These are phyloP conservation scores for Allacma fusca DNA, from an alignment of 2,888 invertebrate genomes.

Conservation along the genomic window DNA sequence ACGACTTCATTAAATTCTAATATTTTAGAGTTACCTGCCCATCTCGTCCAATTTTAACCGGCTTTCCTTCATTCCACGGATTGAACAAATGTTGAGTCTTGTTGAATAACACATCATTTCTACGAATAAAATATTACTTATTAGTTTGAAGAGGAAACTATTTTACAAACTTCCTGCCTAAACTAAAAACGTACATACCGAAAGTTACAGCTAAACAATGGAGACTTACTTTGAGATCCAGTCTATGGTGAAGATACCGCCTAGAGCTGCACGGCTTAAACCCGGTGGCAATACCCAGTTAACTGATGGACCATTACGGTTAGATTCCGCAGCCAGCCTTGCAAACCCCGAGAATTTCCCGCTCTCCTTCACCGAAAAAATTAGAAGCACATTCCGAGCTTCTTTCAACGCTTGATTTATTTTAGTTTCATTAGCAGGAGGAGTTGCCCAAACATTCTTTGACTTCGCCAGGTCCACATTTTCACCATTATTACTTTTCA, in stretches of 20 bases:
- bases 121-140: conserved; percentile 60
- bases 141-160: neutral
- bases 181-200: too few species aligned
- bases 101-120: conserved; percentile 91
- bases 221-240: conserved; percentile 86
- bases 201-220: too few species aligned
- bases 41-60: conserved; percentile 98
- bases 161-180: neutral
- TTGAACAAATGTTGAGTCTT: conserved; percentile 93
- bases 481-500: conserved; percentile 97
- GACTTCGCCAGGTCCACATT: conserved; percentile 94
- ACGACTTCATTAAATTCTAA: neutral
- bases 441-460: conserved; percentile 96
- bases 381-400: conserved; percentile 89
- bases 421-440: conserved; percentile 95
- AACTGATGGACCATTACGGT: conserved; percentile 87
- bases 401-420: conserved; percentile 93
- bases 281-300: conserved; percentile 95
- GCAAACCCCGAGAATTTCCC: conserved; percentile 91
- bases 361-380: conserved; percentile 98
- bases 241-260: conserved; percentile 95
- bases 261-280: conserved; percentile 88
- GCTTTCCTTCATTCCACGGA: conserved; percentile 98
- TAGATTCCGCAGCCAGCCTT: conserved; percentile 84
- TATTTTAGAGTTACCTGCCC: conserved; percentile 69